phyloP scores from a whole-genome alignment of 2,113 vertebrate genomes.

The Tyto alba region DNA sequence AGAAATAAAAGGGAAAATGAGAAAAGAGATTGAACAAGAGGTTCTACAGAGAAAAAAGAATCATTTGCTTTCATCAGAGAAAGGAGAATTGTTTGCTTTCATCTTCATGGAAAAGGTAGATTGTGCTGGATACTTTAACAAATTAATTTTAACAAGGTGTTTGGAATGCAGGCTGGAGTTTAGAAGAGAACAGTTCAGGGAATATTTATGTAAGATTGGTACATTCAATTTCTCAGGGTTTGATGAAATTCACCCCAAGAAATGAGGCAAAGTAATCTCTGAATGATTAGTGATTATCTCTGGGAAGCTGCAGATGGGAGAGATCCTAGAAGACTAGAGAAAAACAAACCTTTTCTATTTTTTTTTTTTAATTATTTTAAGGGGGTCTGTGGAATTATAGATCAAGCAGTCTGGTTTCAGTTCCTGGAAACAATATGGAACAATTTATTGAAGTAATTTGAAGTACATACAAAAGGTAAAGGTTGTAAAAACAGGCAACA shows the following conservation, averaged over 20 bases:
- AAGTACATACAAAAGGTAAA: background rate
- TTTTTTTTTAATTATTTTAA: background rate
- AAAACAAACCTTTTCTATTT: background rate
- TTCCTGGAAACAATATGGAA: background rate
- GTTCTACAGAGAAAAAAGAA: background rate
- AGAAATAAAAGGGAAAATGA: background rate
- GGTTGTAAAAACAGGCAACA: background rate
- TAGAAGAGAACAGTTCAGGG: background rate
- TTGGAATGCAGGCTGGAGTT: background rate
- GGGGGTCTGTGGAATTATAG: background rate
- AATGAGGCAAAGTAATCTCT: background rate
- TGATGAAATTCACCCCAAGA: background rate
- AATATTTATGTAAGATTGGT: background rate
- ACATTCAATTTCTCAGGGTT: background rate
- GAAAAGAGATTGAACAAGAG: background rate
- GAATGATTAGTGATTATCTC: background rate
- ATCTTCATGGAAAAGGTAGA: background rate
- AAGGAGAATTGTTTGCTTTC: background rate
- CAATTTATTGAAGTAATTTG: background rate
- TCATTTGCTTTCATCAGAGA: background rate
- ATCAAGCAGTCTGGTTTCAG: background rate
- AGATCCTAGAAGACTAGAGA: background rate
- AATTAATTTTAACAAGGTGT: conserved; percentile 1
- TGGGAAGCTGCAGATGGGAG: background rate
- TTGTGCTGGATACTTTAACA: background rate